These are phyloP conservation scores for Hypanus sabinus DNA, from an alignment of 2,113 vertebrate genomes.

Conservation along the genomic window DNA sequence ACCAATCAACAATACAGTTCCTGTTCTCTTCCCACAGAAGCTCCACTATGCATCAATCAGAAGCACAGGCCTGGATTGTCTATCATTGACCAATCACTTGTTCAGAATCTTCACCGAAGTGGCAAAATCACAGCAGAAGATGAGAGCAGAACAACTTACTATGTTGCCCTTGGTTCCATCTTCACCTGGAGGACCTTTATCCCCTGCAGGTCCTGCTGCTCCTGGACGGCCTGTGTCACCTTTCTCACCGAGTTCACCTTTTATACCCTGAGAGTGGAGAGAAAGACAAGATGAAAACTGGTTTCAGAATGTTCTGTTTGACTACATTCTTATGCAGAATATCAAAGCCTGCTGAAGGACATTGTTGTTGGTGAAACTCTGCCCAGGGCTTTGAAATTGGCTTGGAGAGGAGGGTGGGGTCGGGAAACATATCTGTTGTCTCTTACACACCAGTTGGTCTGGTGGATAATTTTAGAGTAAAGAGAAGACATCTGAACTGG, in stretches of 20 bases:
- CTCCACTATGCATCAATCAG: no score
- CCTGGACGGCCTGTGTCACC: constrained; percentile 73
- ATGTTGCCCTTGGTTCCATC: constrained; percentile 78
- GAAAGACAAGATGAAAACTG: neutral
- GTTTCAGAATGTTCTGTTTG: neutral
- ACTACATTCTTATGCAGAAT: no score
- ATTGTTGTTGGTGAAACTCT: neutral
- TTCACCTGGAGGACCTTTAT: constrained; percentile 76
- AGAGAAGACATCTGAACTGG: neutral
- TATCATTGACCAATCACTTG: no score
- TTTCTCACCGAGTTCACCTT: constrained; percentile 79
- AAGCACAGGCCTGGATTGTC: no score
- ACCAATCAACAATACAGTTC: no score
- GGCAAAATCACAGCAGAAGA: neutral
- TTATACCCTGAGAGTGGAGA: constrained; percentile 60
- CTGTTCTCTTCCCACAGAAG: no score
- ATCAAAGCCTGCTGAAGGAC: neutral
- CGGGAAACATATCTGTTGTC: neutral
- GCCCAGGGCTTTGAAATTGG: neutral
- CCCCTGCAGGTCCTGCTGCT: constrained; percentile 71
- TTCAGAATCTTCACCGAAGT: neutral
- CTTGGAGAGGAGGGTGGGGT: neutral
- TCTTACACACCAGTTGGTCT: neutral
- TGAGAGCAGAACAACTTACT: constrained; percentile 53
- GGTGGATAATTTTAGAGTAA: neutral